Conservation (phyloP, 1,140 invertebrate genomes). For the Cheumatopsyche charites region DNA sequence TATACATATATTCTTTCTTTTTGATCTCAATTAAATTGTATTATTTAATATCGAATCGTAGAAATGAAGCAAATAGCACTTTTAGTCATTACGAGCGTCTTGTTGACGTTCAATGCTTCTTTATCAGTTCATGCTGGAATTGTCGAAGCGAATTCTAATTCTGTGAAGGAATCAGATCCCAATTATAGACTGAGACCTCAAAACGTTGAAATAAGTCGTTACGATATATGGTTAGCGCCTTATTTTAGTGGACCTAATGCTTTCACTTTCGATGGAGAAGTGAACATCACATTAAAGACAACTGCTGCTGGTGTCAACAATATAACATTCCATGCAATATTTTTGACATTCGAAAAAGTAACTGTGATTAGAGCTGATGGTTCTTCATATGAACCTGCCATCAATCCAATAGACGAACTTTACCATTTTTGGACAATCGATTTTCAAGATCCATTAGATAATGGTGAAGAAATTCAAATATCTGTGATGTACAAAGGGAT, state of each 20-base stretch:
- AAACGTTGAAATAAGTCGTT: neutral
- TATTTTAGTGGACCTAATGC: conserved; percentile 30
- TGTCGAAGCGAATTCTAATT: no score
- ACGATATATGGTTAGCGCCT: conserved; percentile 27
- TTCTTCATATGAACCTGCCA: conserved; percentile 13
- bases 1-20: no score
- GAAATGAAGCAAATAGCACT: no score
- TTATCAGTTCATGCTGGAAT: no score
- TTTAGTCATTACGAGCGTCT: no score
- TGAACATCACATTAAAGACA: neutral
- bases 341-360: conserved; percentile 43
- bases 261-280: conserved; percentile 41
- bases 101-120: no score
- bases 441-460: conserved; percentile 42
- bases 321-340: conserved; percentile 35
- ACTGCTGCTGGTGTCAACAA: neutral
- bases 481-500: conserved; percentile 55
- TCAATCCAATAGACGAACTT: neutral
- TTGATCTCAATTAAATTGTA: no score
- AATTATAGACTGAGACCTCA: neutral
- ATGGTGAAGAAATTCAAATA: conserved; percentile 49
- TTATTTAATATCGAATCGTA: no score
- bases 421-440: conserved; percentile 53
- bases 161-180: neutral
- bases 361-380: neutral